phyloP scores from a whole-genome alignment of 1,140 invertebrate genomes.

The Pomacea maculata region DNA sequence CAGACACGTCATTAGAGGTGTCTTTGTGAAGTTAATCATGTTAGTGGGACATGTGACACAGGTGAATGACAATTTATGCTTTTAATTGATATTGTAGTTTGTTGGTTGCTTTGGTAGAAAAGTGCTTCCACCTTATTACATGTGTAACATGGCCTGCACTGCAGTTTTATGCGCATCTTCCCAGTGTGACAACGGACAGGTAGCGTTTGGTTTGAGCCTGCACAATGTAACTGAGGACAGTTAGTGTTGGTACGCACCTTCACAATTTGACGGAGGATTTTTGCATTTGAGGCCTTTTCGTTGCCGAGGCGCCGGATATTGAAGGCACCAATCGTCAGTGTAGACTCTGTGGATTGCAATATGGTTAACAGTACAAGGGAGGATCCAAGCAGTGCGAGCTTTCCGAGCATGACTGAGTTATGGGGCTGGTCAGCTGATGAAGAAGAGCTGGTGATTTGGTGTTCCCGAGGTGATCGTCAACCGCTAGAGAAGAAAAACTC shows the following conservation, averaged over 20 bases:
- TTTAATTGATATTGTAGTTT: too few species aligned
- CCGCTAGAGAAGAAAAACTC: too few species aligned
- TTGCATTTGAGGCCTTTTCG: not conserved
- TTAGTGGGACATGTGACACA: not conserved
- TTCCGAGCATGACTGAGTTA: not conserved
- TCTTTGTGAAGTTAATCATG: not conserved
- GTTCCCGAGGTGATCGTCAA: too few species aligned
- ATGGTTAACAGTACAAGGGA: too few species aligned
- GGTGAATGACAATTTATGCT: not conserved
- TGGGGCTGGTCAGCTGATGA: too few species aligned
- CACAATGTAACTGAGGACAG: not conserved
- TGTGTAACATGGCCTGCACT: not conserved
- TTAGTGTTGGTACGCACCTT: not conserved
- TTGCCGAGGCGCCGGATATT: slow-evolving; percentile 12
- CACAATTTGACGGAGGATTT: not conserved
- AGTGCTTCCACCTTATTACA: too few species aligned
- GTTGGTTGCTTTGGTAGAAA: too few species aligned
- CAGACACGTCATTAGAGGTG: not conserved
- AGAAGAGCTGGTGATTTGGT: too few species aligned
- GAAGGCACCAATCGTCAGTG: slow-evolving; percentile 18
- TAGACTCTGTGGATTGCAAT: not conserved
- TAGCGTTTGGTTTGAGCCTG: not conserved
- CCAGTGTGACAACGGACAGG: too few species aligned
- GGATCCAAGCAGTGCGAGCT: too few species aligned
- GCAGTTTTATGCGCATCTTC: not conserved